Base-by-base conservation (phyloP, 2,113 vertebrate genomes). In the Lycaon pictus region DNA sequence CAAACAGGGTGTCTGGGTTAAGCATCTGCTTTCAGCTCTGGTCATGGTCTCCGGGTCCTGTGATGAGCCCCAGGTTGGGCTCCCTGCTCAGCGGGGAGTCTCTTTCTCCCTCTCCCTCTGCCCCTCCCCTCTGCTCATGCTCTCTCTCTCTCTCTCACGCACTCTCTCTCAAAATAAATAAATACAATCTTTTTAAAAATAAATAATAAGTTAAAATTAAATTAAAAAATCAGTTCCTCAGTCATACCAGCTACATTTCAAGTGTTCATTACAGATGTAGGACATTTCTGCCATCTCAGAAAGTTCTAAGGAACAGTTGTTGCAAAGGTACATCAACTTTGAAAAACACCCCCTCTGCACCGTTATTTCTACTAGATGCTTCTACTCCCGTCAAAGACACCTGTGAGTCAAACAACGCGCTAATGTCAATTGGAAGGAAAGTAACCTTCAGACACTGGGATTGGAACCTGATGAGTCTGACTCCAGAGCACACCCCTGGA, bases 321-420 rank as follows among this genome's bases (percentile, higher is more conserved):
- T 10, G 55, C 29, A 35, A 89, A 77, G 7, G 11, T 19, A 15
- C n/a, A 0, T 27, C 0, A 22, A 80, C 53, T 12, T 29, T 81
- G 22, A 48, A n/a, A 81, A 2, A 0, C 0, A 43, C 0, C 25
- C 67, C 23, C 17, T 2, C 5, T 0, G 16, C 3, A 3, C 79
- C 15, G 0, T 1, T 17, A n/a, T 92, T 72, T 37, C 62, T 1
- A 74, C 2, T 15, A 81, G 79, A 15, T 63, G 19, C 11, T 65
- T 29, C 6, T 11, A 0, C 0, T 74, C 43, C 7, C n/a, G 1
- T n/a, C 7, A 9, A 7, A 12, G 67, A 43, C 12, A 63, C 25
- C 74, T 55, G 15, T 22, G 7, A 80, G 55, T 72, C 25, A 51
- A 37, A 58, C 27, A 65, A 8, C 17, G 23, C 71, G 25, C 29